Base-by-base conservation (phyloP, 2,797 vertebrate genomes). In the Arctocebus calabarensis region DNA sequence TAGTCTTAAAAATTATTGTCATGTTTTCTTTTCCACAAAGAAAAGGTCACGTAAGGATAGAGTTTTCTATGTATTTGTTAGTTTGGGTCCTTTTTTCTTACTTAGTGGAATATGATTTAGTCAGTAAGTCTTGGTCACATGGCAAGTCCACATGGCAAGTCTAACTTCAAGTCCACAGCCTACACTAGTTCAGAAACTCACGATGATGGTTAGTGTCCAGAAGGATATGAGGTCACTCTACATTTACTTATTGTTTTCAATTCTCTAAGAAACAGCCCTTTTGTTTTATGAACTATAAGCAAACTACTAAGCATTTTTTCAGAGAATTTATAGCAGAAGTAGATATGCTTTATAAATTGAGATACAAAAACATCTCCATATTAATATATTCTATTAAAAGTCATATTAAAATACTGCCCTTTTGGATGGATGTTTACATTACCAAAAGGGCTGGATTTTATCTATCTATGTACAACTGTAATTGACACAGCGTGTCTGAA, bases 181-280 rank as follows among this genome's bases (percentile, higher is more conserved):
- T 79, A 79, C 13, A 19, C 71, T 43, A 52, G 25, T 3, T 52
- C 86, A 27, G 68, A 17, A 66, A 64, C 55, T 78, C 48, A 34
- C 22, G 75, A n/a, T 68, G 48, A 74, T 74, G 13, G 34, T n/a
- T 83, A 40, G 8, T 87, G 8, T 83, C 2, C 77, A 87, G 40
- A 88, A 84, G 87, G 34, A 61, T 90, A 48, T 16, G 10, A 87
- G 27, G n/a, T 79, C 88, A 68, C n/a, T 89, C 93, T 73, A 79
- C 55, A 79, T 43, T 59, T 79, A 79, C 19, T 52, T 68, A 59
- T 8, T 84, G 29, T 95, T 88, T 90, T 91, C 71, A 84, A 27
- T 25, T 71, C 25, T 83, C 10, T 90, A 74, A 90, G 17, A 84
- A 52, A 45, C 23, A 79, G n/a, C 11, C 27, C 25, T 84, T 94